A percentile compares a stretch with the other conserved stretches of the same genome.
Conservation (phyloP, 2,113 vertebrate genomes). For the Heterocephalus glaber region DNA sequence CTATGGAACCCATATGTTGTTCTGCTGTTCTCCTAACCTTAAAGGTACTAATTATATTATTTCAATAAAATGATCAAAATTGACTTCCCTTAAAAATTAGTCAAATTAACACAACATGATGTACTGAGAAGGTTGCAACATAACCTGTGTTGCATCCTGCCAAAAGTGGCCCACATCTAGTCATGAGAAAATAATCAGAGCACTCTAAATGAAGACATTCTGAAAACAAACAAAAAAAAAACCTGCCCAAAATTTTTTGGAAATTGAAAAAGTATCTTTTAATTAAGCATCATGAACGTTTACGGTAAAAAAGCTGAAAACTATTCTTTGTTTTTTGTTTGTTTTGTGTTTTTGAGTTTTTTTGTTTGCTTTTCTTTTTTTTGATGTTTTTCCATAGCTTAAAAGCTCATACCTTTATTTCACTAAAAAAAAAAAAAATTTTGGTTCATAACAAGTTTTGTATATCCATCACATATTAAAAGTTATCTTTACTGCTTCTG, state of each 20-base stretch:
- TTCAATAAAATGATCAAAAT: conserved; percentile 19
- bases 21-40: background rate
- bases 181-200: background rate
- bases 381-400: too few species aligned
- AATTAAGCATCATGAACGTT: background rate
- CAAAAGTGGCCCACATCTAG: background rate
- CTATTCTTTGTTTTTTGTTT: background rate
- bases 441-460: too few species aligned
- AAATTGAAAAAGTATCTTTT: background rate
- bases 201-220: background rate
- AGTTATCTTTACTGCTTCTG: too few species aligned
- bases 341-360: background rate
- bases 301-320: background rate
- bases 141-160: background rate
- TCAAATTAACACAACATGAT: background rate
- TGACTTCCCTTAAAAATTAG: background rate
- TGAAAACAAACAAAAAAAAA: background rate
- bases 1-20: background rate
- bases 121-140: background rate
- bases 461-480: too few species aligned
- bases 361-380: background rate
- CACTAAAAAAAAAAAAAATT: too few species aligned
- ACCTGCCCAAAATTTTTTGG: background rate
- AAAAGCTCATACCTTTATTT: too few species aligned
- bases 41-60: conserved; percentile 35